Conservation (phyloP, 2,888 invertebrate species). For the Pycnomerus fuliginosus region DNA sequence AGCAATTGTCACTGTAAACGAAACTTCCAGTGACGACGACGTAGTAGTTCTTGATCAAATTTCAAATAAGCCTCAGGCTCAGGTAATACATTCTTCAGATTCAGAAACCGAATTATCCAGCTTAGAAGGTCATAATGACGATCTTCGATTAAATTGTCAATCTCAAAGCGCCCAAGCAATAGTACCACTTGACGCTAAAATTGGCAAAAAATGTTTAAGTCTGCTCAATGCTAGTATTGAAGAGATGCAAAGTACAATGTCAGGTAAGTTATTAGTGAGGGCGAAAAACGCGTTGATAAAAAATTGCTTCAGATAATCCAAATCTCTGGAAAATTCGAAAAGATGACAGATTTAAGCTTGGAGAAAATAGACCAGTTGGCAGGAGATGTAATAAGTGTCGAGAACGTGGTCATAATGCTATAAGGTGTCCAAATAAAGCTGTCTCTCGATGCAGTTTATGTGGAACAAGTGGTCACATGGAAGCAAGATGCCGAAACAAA, state of each 20-base stretch:
- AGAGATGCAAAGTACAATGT: slow-evolving; percentile 63
- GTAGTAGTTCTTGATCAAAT: no score
- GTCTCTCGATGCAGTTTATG: slow-evolving; percentile 63
- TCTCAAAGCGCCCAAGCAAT: no score
- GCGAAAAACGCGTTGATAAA: neutral
- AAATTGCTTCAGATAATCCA: slow-evolving; percentile 54
- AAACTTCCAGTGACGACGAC: no score
- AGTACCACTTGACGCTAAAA: no score
- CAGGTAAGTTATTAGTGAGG: slow-evolving; percentile 54
- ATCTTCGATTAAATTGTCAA: slow-evolving; percentile 10
- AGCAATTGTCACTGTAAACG: no score
- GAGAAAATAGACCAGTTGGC: slow-evolving; percentile 23
- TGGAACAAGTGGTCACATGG: slow-evolving; percentile 64
- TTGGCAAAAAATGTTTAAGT: no score
- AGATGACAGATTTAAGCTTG: slow-evolving; percentile 23
- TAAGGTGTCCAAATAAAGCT: slow-evolving; percentile 59
- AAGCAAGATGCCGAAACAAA: slow-evolving; percentile 67
- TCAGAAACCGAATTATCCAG: slow-evolving; percentile 13
- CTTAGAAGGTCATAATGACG: slow-evolving; percentile 8
- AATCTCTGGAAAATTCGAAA: slow-evolving; percentile 57
- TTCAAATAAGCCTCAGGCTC: no score
- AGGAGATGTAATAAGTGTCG: slow-evolving; percentile 62
- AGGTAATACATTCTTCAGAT: no score
- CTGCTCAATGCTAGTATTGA: slow-evolving; percentile 61
- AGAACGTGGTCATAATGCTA: slow-evolving; percentile 63